Evolutionary conservation across 2,888 invertebrate genomes (phyloP).

Genomic region (Drosophila pegasa): DNA sequence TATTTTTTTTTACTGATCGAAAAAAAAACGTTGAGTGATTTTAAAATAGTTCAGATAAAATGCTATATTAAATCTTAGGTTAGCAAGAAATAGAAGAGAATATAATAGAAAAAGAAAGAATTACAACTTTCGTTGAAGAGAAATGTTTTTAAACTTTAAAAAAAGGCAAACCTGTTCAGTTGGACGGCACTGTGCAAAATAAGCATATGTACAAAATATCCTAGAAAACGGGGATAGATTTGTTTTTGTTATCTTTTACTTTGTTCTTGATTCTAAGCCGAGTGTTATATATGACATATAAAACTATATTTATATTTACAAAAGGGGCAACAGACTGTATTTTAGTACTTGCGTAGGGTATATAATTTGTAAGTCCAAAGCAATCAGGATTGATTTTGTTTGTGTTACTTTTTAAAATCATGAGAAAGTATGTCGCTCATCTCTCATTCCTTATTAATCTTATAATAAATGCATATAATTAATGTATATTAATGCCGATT

Average conservation of each 20-base stretch:
- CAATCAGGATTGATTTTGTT: not conserved
- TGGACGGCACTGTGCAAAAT: too few relatives aligned
- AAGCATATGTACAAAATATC: not conserved
- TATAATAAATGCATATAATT: not conserved
- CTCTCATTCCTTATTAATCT: not conserved
- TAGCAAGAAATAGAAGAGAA: too few relatives aligned
- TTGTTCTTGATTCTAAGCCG: not conserved
- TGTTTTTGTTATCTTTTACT: not conserved
- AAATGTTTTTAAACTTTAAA: too few relatives aligned
- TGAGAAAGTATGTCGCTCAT: not conserved
- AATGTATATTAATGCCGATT: not conserved
- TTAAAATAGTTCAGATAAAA: too few relatives aligned
- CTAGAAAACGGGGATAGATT: not conserved
- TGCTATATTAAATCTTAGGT: too few relatives aligned
- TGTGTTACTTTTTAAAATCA: too few relatives aligned
- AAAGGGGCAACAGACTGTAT: not conserved
- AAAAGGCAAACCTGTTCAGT: too few relatives aligned
- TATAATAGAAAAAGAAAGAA: too few relatives aligned
- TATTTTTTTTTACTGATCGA: too few relatives aligned
- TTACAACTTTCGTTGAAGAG: too few relatives aligned
- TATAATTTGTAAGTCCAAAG: not conserved
- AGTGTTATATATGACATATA: not conserved
- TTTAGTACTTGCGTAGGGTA: not conserved
- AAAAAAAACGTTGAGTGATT: too few relatives aligned
- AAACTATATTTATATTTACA: constrained; percentile 3